Percentiles rank a stretch among this genome's conserved stretches.
phyloP scores from a whole-genome alignment of 2,113 vertebrate genomes.

The Nasalis larvatus region DNA sequence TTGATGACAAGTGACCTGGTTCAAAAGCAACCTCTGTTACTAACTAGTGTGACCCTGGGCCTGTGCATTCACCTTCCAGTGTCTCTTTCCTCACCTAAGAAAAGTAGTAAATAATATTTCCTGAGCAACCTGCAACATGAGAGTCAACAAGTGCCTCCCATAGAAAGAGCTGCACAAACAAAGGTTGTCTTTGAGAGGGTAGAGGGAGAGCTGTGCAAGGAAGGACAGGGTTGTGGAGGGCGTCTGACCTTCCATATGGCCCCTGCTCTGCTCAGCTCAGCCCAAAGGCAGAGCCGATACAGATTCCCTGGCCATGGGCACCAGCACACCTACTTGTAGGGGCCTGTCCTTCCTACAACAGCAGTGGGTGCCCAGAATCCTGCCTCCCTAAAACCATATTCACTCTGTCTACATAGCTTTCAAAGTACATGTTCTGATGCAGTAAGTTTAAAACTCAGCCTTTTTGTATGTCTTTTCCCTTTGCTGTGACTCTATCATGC shows the following conservation, averaged over 20 bases:
- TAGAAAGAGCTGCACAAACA: neutral
- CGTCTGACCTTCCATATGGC: accelerated
- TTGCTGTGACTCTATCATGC: neutral
- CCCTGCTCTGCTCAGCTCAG: neutral
- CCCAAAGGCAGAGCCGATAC: neutral
- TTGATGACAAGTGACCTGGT: neutral
- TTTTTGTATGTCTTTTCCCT: neutral
- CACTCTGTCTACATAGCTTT: neutral
- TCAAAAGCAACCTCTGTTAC: neutral
- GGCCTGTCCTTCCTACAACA: neutral
- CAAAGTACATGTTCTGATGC: neutral
- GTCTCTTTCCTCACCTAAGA: neutral
- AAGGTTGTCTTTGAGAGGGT: neutral
- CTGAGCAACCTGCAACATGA: neutral
- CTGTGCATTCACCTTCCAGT: neutral
- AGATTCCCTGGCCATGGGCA: accelerated
- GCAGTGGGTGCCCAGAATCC: neutral
- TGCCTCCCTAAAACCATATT: neutral
- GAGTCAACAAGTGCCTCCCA: neutral
- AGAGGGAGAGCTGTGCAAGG: neutral
- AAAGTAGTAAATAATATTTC: neutral
- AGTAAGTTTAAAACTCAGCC: neutral
- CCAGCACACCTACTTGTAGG: accelerated
- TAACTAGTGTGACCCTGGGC: neutral
- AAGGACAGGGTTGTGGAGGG: neutral